Conservation (phyloP, 2,797 vertebrate genomes). For the Erpetoichthys calabaricus region DNA sequence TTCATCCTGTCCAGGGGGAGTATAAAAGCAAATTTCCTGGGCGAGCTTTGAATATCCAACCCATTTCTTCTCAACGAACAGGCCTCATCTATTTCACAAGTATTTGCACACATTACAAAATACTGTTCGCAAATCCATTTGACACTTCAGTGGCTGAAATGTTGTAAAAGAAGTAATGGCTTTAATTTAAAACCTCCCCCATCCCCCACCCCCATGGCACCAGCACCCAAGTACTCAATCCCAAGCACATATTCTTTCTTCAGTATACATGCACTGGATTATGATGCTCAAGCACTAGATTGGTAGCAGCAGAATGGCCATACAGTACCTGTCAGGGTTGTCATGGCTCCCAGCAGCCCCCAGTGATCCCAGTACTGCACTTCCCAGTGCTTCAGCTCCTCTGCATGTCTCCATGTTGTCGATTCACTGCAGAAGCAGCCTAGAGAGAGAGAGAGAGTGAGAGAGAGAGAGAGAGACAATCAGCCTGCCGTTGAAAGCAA, state of each 20-base stretch:
- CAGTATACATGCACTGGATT: constrained; percentile 4
- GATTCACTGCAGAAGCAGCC: constrained; percentile 48
- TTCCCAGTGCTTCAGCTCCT: constrained; percentile 51
- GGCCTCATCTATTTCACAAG: too few species aligned
- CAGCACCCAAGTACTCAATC: background rate
- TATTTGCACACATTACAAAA: too few species aligned
- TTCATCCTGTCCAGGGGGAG: too few species aligned
- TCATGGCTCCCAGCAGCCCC: constrained; percentile 48
- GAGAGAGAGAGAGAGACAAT: constrained; percentile 3
- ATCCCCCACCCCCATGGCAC: background rate
- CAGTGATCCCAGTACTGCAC: constrained; percentile 43
- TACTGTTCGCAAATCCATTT: too few species aligned
- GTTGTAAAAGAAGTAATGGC: background rate
- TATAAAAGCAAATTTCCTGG: too few species aligned
- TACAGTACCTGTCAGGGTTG: constrained; percentile 53
- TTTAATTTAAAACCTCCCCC: background rate
- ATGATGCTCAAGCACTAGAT: constrained; percentile 1
- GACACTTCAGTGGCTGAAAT: too few species aligned
- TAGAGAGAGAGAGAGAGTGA: constrained; percentile 17
- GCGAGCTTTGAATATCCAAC: too few species aligned
- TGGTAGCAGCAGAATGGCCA: background rate
- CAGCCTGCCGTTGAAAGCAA: constrained; percentile 5
- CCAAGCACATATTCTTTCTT: constrained; percentile 9
- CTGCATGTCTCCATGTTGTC: constrained; percentile 59
- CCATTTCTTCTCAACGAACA: too few species aligned